phyloP scores from a whole-genome alignment of 2,797 vertebrate species.

The Manis crassicaudata region DNA sequence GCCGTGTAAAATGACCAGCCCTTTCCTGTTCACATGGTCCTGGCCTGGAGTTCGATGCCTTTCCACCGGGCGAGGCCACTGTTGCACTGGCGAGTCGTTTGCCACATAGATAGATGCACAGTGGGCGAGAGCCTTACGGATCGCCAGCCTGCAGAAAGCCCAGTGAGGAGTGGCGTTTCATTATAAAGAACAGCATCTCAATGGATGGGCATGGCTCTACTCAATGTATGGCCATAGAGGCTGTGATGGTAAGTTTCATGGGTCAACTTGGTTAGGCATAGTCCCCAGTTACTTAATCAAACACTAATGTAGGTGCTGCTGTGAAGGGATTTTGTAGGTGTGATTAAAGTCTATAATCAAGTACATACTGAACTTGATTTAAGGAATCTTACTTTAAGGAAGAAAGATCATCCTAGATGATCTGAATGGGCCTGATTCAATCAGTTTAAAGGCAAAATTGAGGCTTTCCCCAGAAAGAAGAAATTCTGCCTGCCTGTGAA shows the following conservation, averaged over 20 bases:
- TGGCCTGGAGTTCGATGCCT: neutral
- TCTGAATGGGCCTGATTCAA: neutral
- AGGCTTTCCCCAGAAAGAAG: neutral
- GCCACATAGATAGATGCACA: neutral
- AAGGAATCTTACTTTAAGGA: neutral
- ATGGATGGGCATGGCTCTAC: accelerated
- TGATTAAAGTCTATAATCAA: neutral
- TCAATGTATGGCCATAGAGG: neutral
- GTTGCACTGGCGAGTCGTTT: neutral
- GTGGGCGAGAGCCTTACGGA: accelerated
- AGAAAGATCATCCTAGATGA: neutral
- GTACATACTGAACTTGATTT: too few relatives aligned
- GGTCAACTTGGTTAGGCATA: neutral
- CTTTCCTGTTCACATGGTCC: neutral
- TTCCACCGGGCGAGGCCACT: neutral
- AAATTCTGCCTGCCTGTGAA: neutral
- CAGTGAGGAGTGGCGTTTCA: accelerated
- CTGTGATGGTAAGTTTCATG: neutral
- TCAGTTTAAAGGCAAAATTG: neutral
- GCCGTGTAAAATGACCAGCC: neutral
- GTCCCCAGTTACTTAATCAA: neutral
- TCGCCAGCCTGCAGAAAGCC: neutral
- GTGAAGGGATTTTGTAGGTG: neutral
- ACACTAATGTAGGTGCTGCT: neutral
- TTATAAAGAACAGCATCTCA: neutral